Percentiles rank a stretch among this genome's conserved stretches.
Evolutionary conservation across 2,113 vertebrate genomes (phyloP).

Genomic region (Poecile atricapillus): DNA sequence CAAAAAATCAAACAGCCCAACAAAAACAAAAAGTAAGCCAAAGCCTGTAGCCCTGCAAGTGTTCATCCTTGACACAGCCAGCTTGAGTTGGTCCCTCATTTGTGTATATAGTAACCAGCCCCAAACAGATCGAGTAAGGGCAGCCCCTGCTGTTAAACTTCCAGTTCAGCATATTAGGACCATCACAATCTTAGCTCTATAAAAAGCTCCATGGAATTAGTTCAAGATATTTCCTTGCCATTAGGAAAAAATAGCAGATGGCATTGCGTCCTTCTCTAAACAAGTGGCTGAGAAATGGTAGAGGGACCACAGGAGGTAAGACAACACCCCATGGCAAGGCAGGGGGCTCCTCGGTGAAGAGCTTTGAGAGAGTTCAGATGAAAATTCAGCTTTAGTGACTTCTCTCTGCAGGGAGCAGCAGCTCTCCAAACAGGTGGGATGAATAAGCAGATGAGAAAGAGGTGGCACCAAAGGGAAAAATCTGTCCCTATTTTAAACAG

Average conservation of each 20-base stretch:
- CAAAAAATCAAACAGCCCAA: background rate
- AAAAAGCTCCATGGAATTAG: conserved; percentile 22
- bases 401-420: background rate
- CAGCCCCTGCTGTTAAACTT: background rate
- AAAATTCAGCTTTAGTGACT: background rate
- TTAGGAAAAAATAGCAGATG: conserved; percentile 32
- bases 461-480: background rate
- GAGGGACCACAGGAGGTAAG: background rate
- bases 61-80: background rate
- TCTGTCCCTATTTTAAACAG: background rate
- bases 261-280: background rate
- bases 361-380: background rate
- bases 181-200: conserved; percentile 19
- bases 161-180: background rate
- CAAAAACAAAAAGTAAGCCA: background rate
- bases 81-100: background rate
- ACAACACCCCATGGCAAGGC: background rate
- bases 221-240: conserved; percentile 10
- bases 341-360: background rate
- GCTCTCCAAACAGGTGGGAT: background rate
- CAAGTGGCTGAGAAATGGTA: background rate
- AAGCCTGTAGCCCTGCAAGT: background rate
- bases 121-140: background rate
- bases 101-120: background rate
- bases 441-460: background rate